Percentiles rank a stretch among this genome's conserved stretches.
phyloP scores from a whole-genome alignment of 2,797 vertebrate species.

The Melopsittacus undulatus region DNA sequence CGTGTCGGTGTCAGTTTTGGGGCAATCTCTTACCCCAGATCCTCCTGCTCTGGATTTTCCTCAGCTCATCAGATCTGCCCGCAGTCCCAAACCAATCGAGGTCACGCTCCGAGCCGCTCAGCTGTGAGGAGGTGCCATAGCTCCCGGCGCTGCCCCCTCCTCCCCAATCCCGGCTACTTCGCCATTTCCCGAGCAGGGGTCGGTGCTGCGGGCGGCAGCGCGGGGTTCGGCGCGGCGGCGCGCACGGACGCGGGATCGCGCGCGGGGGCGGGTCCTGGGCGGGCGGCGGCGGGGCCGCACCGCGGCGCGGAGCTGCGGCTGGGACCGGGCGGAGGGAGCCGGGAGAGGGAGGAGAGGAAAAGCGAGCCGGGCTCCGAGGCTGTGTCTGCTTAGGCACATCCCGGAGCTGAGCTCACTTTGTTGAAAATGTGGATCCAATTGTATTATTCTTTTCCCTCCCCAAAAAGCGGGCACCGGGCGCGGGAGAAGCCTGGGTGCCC shows the following conservation, averaged over 20 bases:
- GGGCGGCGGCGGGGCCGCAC: neutral
- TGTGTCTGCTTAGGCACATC: neutral
- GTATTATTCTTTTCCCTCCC: neutral
- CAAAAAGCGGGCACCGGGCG: neutral
- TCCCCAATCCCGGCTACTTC: neutral
- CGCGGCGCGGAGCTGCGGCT: neutral
- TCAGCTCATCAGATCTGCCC: neutral
- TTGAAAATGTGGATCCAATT: neutral
- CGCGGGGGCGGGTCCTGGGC: constrained; percentile 38
- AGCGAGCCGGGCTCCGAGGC: neutral
- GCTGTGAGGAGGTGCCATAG: neutral
- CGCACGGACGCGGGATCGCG: neutral
- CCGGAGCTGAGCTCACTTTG: neutral
- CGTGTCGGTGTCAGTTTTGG: neutral
- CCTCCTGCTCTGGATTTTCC: neutral
- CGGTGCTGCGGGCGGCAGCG: neutral
- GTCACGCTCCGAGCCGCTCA: neutral
- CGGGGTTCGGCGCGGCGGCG: constrained; percentile 4
- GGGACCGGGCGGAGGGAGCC: neutral
- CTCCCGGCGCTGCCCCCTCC: neutral
- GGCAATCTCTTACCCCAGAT: neutral
- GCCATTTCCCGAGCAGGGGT: neutral
- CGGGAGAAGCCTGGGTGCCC: neutral
- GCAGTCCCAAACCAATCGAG: constrained; percentile 19
- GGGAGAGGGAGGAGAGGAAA: neutral